Conservation (phyloP, 2,888 invertebrate species). For the Pristionchus arcanus region DNA sequence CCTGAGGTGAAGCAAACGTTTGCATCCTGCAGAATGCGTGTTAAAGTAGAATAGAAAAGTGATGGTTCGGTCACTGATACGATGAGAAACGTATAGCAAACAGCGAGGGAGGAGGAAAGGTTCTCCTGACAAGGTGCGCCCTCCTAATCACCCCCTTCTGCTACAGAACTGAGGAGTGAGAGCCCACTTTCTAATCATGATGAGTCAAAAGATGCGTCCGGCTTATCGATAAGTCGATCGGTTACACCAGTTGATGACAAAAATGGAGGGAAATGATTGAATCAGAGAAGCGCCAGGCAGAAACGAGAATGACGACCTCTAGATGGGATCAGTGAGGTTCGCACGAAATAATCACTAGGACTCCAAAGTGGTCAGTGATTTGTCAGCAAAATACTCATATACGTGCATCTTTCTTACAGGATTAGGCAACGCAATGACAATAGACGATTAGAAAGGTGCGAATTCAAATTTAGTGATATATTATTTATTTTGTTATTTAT, state of each 20-base stretch:
- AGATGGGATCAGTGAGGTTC: neutral
- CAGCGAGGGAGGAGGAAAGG: neutral
- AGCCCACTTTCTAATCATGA: slow-evolving; percentile 27
- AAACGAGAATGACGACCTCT: neutral
- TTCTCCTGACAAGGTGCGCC: slow-evolving; percentile 41
- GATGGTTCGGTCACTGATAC: neutral
- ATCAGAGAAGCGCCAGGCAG: neutral
- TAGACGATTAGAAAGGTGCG: no score
- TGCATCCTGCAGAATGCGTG: neutral
- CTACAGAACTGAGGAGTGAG: neutral
- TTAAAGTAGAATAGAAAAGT: neutral
- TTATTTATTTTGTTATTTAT: no score
- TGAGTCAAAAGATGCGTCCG: slow-evolving; percentile 18
- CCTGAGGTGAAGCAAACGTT: neutral
- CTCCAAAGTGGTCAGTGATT: no score
- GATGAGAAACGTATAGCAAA: slow-evolving; percentile 35
- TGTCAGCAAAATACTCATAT: no score
- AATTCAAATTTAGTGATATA: no score
- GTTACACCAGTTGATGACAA: slow-evolving; percentile 43
- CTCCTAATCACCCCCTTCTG: neutral
- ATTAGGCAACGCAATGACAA: no score
- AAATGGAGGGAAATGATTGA: slow-evolving; percentile 25
- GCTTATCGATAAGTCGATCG: slow-evolving; percentile 17
- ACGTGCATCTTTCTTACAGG: no score
- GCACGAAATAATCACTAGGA: no score